phyloP scores from a whole-genome alignment of 2,888 invertebrate genomes.

The Macrophya annulata region DNA sequence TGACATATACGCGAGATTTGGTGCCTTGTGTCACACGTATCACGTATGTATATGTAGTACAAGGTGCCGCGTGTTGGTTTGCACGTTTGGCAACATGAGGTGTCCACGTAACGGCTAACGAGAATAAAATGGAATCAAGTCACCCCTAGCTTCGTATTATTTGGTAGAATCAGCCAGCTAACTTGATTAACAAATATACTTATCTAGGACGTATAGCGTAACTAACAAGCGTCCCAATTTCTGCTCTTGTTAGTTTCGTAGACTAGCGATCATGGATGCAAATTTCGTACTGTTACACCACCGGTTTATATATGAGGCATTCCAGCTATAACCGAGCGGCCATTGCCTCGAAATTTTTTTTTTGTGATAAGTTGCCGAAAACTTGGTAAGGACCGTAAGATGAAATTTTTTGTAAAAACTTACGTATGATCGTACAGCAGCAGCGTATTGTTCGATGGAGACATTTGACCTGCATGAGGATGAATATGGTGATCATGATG shows the following conservation, averaged over 20 bases:
- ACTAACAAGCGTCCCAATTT: slow-evolving; percentile 27
- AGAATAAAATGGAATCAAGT: slow-evolving; percentile 38
- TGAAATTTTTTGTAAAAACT: neutral
- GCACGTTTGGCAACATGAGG: slow-evolving; percentile 41
- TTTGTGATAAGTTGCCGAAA: too few species aligned
- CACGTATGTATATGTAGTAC: slow-evolving; percentile 8
- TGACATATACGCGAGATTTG: neutral
- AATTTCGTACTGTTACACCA: neutral
- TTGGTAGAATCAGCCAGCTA: slow-evolving; percentile 36
- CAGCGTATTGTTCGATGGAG: neutral
- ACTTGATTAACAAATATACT: neutral
- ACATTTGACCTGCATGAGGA: neutral
- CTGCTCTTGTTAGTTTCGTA: slow-evolving; percentile 37
- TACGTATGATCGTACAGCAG: neutral
- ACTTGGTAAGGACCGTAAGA: neutral
- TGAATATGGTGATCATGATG: neutral
- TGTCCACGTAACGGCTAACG: slow-evolving; percentile 34
- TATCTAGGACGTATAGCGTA: neutral
- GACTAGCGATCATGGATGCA: neutral
- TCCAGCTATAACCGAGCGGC: too few species aligned
- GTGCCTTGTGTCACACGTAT: slow-evolving; percentile 27
- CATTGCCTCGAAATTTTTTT: too few species aligned
- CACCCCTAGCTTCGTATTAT: slow-evolving; percentile 16
- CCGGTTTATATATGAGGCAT: neutral
- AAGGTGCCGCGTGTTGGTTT: slow-evolving; percentile 14